phyloP scores from a whole-genome alignment of 2,113 vertebrate species.

The Ptilonorhynchus violaceus region DNA sequence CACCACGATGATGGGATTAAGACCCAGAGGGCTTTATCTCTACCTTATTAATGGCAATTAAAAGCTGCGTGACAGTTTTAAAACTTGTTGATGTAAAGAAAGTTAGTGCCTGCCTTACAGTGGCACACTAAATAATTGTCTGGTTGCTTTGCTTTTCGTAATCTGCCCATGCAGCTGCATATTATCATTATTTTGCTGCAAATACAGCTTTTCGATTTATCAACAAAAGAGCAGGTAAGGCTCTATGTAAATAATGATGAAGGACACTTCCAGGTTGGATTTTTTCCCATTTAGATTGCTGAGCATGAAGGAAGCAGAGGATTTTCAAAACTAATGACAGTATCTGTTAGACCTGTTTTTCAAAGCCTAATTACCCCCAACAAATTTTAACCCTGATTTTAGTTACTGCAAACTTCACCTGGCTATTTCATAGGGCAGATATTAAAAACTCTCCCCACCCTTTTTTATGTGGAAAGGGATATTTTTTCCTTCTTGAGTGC shows the following conservation, averaged over 20 bases:
- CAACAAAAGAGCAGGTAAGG: conserved; percentile 63
- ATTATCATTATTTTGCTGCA: conserved; percentile 61
- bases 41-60: conserved; percentile 70
- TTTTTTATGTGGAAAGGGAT: not conserved
- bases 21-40: conserved; percentile 60
- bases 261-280: conserved; percentile 54
- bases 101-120: conserved; percentile 37
- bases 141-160: conserved; percentile 34
- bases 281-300: not conserved
- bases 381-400: not conserved
- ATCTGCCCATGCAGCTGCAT: conserved; percentile 60
- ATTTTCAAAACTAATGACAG: not conserved
- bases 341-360: not conserved
- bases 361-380: not conserved
- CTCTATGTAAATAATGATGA: conserved; percentile 61
- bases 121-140: conserved; percentile 49
- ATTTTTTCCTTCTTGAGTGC: not conserved
- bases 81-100: conserved; percentile 62
- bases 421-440: not conserved
- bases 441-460: not conserved
- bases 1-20: conserved; percentile 53
- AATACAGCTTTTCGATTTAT: conserved; percentile 66
- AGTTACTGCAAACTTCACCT: not conserved
- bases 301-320: not conserved
- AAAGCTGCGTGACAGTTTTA: conserved; percentile 52